Evolutionary conservation across 2,113 vertebrate species (phyloP).

Genomic region (Tyto alba): DNA sequence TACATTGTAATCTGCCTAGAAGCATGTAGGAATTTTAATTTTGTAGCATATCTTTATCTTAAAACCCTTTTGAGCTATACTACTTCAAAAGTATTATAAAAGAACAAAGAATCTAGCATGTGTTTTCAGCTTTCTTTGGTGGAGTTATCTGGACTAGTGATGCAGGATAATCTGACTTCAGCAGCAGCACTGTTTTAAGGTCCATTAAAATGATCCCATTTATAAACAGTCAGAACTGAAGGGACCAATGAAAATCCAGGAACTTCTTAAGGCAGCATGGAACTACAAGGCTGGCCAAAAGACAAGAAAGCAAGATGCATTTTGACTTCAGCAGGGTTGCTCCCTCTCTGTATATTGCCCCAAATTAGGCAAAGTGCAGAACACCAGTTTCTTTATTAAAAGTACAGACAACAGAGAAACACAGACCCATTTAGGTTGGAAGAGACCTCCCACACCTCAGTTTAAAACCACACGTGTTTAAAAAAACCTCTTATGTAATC

Average conservation of each 20-base stretch:
- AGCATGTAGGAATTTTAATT: background rate
- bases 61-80: background rate
- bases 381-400: background rate
- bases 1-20: background rate
- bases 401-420: background rate
- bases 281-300: background rate
- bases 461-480: fast-evolving
- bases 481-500: background rate
- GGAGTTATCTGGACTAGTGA: background rate
- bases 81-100: background rate
- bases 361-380: background rate
- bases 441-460: background rate
- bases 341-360: background rate
- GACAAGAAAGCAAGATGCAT: background rate
- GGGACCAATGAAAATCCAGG: background rate
- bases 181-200: background rate
- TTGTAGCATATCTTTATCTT: background rate
- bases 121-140: background rate
- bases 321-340: background rate
- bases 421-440: background rate
- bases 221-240: background rate
- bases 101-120: background rate
- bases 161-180: background rate
- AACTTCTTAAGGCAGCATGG: background rate
- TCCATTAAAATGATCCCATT: background rate